Evolutionary conservation across 2,888 invertebrate species (phyloP).

Genomic region (Parascotia fuliginaria): DNA sequence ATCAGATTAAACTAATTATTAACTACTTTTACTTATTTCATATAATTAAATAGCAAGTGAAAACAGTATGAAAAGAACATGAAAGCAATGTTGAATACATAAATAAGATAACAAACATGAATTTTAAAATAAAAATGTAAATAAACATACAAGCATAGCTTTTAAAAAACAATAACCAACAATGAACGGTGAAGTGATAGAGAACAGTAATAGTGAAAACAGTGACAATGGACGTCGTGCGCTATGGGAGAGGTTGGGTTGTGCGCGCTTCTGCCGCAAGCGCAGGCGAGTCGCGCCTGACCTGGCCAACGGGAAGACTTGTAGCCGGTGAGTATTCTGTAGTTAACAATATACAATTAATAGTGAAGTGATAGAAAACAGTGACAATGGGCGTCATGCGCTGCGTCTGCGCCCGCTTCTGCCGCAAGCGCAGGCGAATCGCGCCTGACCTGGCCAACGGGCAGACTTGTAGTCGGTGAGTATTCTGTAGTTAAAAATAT

Average conservation of each 20-base stretch:
- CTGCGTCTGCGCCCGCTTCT: constrained; percentile 64
- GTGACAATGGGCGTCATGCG: constrained; percentile 37
- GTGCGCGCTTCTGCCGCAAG: constrained; percentile 60
- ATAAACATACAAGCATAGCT: too few species aligned
- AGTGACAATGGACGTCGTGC: constrained; percentile 38
- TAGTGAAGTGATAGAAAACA: constrained; percentile 42
- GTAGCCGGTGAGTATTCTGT: constrained; percentile 50
- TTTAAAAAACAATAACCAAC: too few species aligned
- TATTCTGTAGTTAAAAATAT: too few species aligned
- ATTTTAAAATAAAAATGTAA: too few species aligned
- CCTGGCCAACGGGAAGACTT: constrained; percentile 51
- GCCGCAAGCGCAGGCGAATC: constrained; percentile 57
- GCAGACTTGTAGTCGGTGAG: constrained; percentile 52
- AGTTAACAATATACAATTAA: too few species aligned
- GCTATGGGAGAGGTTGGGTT: constrained; percentile 66
- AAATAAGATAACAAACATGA: too few species aligned
- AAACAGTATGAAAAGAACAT: too few species aligned
- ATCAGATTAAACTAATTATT: too few species aligned
- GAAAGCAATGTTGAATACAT: too few species aligned
- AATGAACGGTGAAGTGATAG: constrained; percentile 57
- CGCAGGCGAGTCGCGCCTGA: constrained; percentile 64
- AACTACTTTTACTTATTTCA: too few species aligned
- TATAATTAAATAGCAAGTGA: too few species aligned
- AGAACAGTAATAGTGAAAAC: constrained; percentile 9
- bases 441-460: constrained; percentile 62